Conservation (phyloP, 2,797 vertebrate genomes). For the Pangasius djambal region DNA sequence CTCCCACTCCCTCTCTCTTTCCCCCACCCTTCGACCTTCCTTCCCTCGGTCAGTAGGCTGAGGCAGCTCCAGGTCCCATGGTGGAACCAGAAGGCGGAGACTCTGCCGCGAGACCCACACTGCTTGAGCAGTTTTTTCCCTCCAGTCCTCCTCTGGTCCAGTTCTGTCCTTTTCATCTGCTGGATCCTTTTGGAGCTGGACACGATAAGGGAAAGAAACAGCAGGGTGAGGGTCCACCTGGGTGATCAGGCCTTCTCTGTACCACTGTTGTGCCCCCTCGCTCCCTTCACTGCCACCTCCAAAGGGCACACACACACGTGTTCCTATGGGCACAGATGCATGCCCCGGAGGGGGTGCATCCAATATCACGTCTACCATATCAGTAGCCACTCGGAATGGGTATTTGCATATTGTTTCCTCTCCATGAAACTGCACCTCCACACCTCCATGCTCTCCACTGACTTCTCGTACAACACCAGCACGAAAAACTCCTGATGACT, state of each 20-base stretch:
- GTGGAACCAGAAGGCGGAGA: slow-evolving; percentile 84
- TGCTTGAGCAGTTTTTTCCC: slow-evolving; percentile 65
- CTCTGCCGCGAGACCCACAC: slow-evolving; percentile 81
- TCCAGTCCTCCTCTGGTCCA: slow-evolving; percentile 56
- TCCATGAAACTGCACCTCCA: slow-evolving; percentile 85
- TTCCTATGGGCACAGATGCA: slow-evolving; percentile 77
- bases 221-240: slow-evolving; percentile 84
- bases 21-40: slow-evolving; percentile 59
- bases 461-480: slow-evolving; percentile 85
- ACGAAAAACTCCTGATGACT: slow-evolving; percentile 71
- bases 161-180: slow-evolving; percentile 60
- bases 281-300: slow-evolving; percentile 65
- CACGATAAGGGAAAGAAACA: slow-evolving; percentile 81
- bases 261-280: slow-evolving; percentile 73
- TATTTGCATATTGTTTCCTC: slow-evolving; percentile 76
- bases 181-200: slow-evolving; percentile 68
- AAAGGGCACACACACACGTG: slow-evolving; percentile 82
- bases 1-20: slow-evolving; percentile 65
- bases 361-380: slow-evolving; percentile 80
- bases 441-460: slow-evolving; percentile 77
- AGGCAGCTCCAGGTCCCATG: slow-evolving; percentile 80
- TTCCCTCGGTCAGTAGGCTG: slow-evolving; percentile 47
- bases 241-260: slow-evolving; percentile 83
- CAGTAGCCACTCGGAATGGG: slow-evolving; percentile 69
- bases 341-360: slow-evolving; percentile 82